Percentiles rank a stretch among this genome's conserved stretches.
Evolutionary conservation across 2,113 vertebrate species (phyloP).

Genomic region (Psittacara wagleri): DNA sequence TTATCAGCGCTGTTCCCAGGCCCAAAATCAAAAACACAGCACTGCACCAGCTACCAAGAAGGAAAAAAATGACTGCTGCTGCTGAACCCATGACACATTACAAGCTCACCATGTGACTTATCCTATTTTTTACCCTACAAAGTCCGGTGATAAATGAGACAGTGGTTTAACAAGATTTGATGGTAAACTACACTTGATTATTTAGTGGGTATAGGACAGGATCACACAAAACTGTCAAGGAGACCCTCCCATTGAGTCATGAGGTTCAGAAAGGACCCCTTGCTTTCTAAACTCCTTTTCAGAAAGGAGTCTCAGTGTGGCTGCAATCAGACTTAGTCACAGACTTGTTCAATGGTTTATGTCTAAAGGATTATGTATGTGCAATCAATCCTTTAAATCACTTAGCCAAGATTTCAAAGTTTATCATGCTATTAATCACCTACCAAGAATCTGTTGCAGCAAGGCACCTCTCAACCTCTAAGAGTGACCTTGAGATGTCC

Average conservation of each 20-base stretch:
- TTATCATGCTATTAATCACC: not conserved
- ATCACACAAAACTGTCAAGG: not conserved
- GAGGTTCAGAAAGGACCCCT: not conserved
- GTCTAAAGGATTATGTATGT: not conserved
- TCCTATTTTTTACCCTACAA: not conserved
- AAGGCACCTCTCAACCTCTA: not conserved
- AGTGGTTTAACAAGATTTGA: not conserved
- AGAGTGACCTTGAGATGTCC: not conserved
- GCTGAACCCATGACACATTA: not conserved
- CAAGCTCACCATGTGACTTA: not conserved
- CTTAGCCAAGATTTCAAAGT: not conserved
- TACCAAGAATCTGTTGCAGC: not conserved
- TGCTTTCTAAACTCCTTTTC: not conserved
- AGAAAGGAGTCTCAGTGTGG: not conserved
- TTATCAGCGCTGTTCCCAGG: too few species aligned
- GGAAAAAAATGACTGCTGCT: too few species aligned
- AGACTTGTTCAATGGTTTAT: not conserved
- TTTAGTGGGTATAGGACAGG: not conserved
- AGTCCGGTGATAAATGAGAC: not conserved
- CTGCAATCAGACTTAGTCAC: not conserved
- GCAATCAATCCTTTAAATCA: not conserved
- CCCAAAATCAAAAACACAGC: too few species aligned
- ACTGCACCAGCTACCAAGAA: too few species aligned
- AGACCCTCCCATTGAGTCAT: not conserved
- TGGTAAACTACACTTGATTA: not conserved